A percentile compares a stretch with the other conserved stretches of the same genome.
Conservation (phyloP, 2,888 invertebrate species). For the Caradrina kadenii region DNA sequence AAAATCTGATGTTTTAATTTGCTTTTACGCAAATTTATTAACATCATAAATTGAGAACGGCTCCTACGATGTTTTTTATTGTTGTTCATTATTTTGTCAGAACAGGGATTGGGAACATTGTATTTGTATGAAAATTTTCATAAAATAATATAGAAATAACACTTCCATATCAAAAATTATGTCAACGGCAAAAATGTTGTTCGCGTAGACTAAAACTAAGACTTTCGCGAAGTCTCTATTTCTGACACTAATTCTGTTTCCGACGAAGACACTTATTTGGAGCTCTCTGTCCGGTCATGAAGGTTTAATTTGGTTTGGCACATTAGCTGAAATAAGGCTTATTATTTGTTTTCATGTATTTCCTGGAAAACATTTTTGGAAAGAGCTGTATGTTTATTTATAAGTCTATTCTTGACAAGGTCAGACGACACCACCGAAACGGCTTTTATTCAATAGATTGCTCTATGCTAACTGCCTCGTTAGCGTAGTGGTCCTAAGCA, state of each 20-base stretch:
- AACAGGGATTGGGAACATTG: too few species aligned
- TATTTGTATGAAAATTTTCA: too few species aligned
- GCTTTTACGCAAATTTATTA: too few species aligned
- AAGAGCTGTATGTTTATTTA: background rate
- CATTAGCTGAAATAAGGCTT: constrained; percentile 19
- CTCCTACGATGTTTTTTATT: too few species aligned
- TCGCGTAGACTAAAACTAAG: background rate
- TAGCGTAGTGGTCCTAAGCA: too few species aligned
- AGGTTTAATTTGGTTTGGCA: constrained; percentile 32
- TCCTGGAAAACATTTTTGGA: background rate
- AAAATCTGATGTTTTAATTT: background rate
- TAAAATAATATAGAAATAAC: background rate
- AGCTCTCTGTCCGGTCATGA: constrained; percentile 27
- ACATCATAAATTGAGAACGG: too few species aligned
- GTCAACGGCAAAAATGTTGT: constrained; percentile 23
- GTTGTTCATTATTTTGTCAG: too few species aligned
- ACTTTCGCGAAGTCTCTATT: constrained; percentile 3
- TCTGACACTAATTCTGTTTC: constrained; percentile 43
- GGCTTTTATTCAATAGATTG: too few species aligned
- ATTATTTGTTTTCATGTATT: constrained; percentile 2
- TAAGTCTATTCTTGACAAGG: background rate
- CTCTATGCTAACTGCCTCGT: too few species aligned
- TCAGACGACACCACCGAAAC: too few species aligned
- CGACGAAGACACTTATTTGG: constrained; percentile 38
- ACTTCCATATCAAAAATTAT: constrained; percentile 1